These are phyloP conservation scores for Drosophila mojavensis DNA, from an alignment of 1,140 invertebrate species.

Conservation along the genomic window DNA sequence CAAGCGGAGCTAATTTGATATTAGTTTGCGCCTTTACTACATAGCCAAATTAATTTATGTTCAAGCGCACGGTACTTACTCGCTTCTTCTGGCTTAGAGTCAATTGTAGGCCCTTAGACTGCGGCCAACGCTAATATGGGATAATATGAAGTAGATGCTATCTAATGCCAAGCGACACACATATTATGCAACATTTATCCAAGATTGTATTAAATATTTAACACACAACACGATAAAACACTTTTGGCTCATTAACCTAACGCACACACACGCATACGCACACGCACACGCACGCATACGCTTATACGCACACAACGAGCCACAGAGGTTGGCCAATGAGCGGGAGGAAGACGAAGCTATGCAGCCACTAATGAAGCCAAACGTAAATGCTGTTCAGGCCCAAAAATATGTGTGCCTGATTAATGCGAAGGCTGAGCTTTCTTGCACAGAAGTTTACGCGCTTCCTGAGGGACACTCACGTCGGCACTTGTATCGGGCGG, in stretches of 20 bases:
- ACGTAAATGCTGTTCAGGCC: slow-evolving; percentile 8
- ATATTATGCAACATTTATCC: slow-evolving; percentile 78
- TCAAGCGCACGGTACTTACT: slow-evolving; percentile 16
- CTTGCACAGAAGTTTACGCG: slow-evolving; percentile 39
- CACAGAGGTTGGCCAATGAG: background rate
- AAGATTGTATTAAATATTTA: slow-evolving; percentile 81
- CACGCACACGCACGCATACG: slow-evolving; percentile 1
- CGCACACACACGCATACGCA: slow-evolving; percentile 23
- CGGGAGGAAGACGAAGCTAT: slow-evolving; percentile 14
- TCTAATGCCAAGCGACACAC: slow-evolving; percentile 56
- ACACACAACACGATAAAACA: slow-evolving; percentile 79
- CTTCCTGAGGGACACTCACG: slow-evolving; percentile 22
- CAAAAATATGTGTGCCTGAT: slow-evolving; percentile 34
- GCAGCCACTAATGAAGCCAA: slow-evolving; percentile 62
- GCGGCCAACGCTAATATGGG: slow-evolving; percentile 26
- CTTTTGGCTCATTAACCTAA: slow-evolving; percentile 78
- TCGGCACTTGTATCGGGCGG: slow-evolving; percentile 1
- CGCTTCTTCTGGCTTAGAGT: slow-evolving; percentile 3
- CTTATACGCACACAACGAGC: slow-evolving; percentile 3
- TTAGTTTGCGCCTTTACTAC: too few species aligned
- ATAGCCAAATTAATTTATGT: too few species aligned
- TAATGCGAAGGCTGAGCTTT: slow-evolving; percentile 38
- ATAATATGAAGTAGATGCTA: background rate
- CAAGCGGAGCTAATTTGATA: too few species aligned
- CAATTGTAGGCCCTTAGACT: slow-evolving; percentile 21